Conservation (phyloP, 1,140 invertebrate species). For the Spodoptera frugiperda region DNA sequence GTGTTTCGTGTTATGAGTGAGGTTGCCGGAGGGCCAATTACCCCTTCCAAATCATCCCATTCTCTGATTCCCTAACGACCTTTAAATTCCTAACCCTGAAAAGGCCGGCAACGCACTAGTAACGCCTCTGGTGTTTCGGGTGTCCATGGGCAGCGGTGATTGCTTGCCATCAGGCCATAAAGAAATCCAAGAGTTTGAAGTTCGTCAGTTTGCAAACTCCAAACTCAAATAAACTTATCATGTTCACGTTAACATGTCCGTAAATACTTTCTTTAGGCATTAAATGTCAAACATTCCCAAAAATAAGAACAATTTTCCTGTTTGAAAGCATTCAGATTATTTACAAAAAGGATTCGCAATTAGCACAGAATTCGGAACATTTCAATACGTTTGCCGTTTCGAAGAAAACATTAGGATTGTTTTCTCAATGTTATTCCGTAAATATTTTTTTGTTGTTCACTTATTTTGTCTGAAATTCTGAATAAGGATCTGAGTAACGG, state of each 20-base stretch:
- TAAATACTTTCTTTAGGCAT: not conserved
- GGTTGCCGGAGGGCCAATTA: too few relatives aligned
- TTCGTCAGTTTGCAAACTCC: not conserved
- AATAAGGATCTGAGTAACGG: not conserved
- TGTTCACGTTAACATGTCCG: not conserved
- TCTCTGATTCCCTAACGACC: too few relatives aligned
- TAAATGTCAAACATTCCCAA: not conserved
- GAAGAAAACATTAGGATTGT: not conserved
- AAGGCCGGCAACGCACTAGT: too few relatives aligned
- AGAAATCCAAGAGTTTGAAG: not conserved
- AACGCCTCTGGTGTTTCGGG: too few relatives aligned
- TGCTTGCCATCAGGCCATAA: too few relatives aligned
- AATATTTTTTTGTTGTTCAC: too few relatives aligned
- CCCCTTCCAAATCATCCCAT: too few relatives aligned
- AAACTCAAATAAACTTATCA: not conserved
- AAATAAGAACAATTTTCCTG: constrained; percentile 6
- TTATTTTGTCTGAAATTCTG: not conserved
- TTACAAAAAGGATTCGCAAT: constrained; percentile 6
- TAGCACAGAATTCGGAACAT: constrained; percentile 3
- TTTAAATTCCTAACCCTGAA: too few relatives aligned
- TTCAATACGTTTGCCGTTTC: not conserved
- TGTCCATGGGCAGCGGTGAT: too few relatives aligned
- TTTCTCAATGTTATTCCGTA: not conserved
- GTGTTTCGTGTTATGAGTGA: too few relatives aligned
- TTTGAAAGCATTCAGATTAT: constrained; percentile 7